These are phyloP conservation scores for Timandra comae DNA, from an alignment of 2,888 invertebrate genomes.

Conservation along the genomic window DNA sequence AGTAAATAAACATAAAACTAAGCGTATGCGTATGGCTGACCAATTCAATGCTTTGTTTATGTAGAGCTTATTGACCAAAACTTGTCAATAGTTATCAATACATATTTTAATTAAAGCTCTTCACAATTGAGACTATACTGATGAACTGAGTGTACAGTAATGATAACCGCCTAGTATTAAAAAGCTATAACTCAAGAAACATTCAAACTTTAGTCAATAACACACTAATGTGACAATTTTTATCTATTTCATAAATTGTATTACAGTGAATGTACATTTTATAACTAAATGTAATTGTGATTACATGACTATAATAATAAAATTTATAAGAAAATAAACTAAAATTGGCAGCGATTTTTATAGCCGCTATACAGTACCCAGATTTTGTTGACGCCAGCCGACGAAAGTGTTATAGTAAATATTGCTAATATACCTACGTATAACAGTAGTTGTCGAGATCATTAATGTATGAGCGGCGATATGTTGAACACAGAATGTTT, in stretches of 20 bases:
- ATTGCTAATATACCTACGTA: constrained; percentile 24
- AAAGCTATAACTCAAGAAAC: no score
- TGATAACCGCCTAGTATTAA: no score
- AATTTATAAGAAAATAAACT: constrained; percentile 22
- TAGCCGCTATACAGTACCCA: constrained; percentile 32
- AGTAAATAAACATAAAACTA: no score
- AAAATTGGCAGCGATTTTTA: constrained; percentile 44
- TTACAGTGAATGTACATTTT: constrained; percentile 3
- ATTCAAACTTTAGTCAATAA: no score
- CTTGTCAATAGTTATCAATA: no score
- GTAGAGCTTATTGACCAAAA: no score
- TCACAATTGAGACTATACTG: constrained; percentile 6
- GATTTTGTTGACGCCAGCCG: constrained; percentile 23
- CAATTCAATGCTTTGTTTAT: no score
- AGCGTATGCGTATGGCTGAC: no score
- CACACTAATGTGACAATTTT: no score
- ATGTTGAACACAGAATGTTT: constrained; percentile 32
- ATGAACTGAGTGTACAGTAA: no score
- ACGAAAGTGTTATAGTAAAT: constrained; percentile 11
- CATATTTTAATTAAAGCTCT: no score
- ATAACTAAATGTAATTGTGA: constrained; percentile 40
- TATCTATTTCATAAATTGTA: no score
- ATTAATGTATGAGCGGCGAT: constrained; percentile 35
- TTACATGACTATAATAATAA: constrained; percentile 38
- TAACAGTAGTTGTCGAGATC: constrained; percentile 36